Evolutionary conservation across 2,888 invertebrate genomes (phyloP), one percentile per base, ranked within the genome.

Genomic region (Tinea trinotella): DNA sequence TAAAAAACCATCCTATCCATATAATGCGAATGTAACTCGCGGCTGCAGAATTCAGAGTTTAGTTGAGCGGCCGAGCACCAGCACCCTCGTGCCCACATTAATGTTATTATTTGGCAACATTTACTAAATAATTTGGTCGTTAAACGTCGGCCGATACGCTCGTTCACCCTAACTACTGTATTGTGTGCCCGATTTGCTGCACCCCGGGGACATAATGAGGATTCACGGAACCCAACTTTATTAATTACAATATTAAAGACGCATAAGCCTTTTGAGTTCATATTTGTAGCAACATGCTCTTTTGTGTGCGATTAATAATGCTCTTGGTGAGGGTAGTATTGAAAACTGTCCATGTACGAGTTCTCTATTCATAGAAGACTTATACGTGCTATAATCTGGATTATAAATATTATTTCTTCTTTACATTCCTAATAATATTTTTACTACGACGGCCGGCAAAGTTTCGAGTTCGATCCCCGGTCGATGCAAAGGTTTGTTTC

Each of bases 51-150:
- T 19, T 22, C 12, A 10, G 52, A 13, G 19, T 30, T n/a, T 36
- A 18, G 52, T 18, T n/a, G 15, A 50, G 52, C 40, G 34, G 18
- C 22, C 10, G 10, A 15, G 7, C 48, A 18, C 30, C n/a, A n/a
- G n/a, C n/a, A n/a, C 67, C 68, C 67, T 61, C 67, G 62, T 62
- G 60, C 67, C 70, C 71, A 66, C 77, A 76, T 73, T 82, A 79
- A 83, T 81, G 76, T 83, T 81, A 83, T 84, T 83, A 85, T 83
- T 84, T 84, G 81, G 75, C 80, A 82, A 83, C 84, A 83, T 84
- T 85, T 83, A 85, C 77, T 79, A 83, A 84, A 84, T 85, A 82
- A 84, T 83, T 82, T 76, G 76, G 76, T 84, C 79, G 84, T 83
- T 84, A 84, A 84, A 82, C 80, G 79, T 69, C 77, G 61, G 72